phyloP scores from a whole-genome alignment of 2,888 invertebrate genomes.

The Drosophila birchii region DNA sequence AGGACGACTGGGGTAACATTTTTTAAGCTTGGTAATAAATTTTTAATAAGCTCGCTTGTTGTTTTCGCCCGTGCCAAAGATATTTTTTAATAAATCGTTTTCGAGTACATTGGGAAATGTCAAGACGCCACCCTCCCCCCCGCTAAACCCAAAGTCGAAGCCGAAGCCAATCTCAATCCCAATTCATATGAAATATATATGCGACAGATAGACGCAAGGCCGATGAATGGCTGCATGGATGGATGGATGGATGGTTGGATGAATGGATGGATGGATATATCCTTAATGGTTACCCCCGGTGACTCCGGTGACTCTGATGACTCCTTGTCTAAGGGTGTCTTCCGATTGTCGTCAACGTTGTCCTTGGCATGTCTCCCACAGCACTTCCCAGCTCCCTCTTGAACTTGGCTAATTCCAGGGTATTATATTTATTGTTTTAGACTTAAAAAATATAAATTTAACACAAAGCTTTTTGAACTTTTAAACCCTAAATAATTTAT shows the following conservation, averaged over 20 bases:
- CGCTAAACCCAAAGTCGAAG: conserved; percentile 20
- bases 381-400: background rate
- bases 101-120: conserved; percentile 77
- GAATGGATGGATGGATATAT: conserved; percentile 40
- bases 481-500: background rate
- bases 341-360: conserved; percentile 68
- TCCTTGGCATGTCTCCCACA: conserved; percentile 18
- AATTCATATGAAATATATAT: conserved; percentile 75
- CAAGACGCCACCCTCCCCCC: conserved; percentile 59
- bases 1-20: conserved; percentile 73
- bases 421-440: background rate
- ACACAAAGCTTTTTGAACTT: background rate
- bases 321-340: conserved; percentile 68
- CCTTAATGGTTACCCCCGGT: conserved; percentile 72
- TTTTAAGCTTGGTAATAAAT: conserved; percentile 80
- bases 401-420: conserved; percentile 9
- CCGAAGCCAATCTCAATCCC: conserved; percentile 19
- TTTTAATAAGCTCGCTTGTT: conserved; percentile 81
- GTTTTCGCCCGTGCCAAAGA: conserved; percentile 75
- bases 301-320: conserved; percentile 44
- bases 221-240: conserved; percentile 22
- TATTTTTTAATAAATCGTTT: conserved; percentile 79
- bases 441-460: background rate
- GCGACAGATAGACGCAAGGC: conserved; percentile 55
- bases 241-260: conserved; percentile 38